Evolutionary conservation across 64 coral and sea anemone genomes (phyloP).

Genomic region (Pocillopora damicornis): DNA sequence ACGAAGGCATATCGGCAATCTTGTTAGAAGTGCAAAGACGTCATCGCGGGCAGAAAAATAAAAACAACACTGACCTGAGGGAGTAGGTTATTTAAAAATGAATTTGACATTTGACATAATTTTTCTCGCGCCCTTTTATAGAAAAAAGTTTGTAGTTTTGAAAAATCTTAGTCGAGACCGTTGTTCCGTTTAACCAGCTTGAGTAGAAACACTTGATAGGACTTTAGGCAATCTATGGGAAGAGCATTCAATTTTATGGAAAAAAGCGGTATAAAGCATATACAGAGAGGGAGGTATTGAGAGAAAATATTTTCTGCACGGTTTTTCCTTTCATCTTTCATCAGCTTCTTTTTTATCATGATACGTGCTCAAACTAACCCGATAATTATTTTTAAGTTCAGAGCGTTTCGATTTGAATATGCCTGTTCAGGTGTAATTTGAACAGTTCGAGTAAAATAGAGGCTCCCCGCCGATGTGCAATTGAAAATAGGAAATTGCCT

Average conservation of each 20-base stretch:
- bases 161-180: background rate
- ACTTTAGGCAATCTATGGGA: background rate
- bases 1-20: slow-evolving; percentile 8
- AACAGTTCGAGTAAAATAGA: background rate
- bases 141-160: background rate
- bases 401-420: slow-evolving; percentile 24
- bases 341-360: background rate
- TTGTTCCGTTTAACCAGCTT: background rate
- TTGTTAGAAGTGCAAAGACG: slow-evolving; percentile 1
- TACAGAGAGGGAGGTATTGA: background rate
- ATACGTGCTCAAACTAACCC: background rate
- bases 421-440: slow-evolving; percentile 23
- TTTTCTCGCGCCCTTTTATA: background rate
- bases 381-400: background rate
- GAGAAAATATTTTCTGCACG: background rate
- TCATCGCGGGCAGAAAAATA: slow-evolving; percentile 24
- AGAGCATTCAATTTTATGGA: background rate
- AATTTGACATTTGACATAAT: background rate
- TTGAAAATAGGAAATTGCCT: background rate
- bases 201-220: background rate
- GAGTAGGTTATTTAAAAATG: slow-evolving; percentile 46
- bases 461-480: background rate
- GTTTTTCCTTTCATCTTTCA: background rate
- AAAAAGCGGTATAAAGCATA: background rate
- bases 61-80: slow-evolving; percentile 2